phyloP scores from a whole-genome alignment of 2,888 invertebrate genomes.

The Hydraecia micacea region DNA sequence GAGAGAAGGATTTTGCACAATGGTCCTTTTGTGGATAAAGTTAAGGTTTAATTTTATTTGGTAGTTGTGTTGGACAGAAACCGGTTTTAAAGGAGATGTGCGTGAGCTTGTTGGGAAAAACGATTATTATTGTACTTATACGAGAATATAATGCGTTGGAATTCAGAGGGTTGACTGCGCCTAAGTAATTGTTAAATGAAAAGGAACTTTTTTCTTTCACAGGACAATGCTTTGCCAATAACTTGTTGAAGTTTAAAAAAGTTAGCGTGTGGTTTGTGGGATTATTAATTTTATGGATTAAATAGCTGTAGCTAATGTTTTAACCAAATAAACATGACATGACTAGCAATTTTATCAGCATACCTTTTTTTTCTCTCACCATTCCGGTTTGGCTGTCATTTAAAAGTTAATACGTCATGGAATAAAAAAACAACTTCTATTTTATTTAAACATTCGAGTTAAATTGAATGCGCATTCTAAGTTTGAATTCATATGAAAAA shows the following conservation, averaged over 20 bases:
- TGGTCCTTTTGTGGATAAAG: constrained; percentile 20
- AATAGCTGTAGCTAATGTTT: constrained; percentile 36
- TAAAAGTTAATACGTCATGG: constrained; percentile 35
- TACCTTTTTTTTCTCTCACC: constrained; percentile 32
- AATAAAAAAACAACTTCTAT: constrained; percentile 38
- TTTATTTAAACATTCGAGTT: constrained; percentile 31
- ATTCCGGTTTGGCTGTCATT: constrained; percentile 23
- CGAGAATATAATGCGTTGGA: constrained; percentile 73
- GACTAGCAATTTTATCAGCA: constrained; percentile 17
- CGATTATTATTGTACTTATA: constrained; percentile 81
- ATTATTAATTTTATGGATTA: constrained; percentile 50
- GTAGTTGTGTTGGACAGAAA: constrained; percentile 58
- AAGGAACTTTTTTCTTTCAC: constrained; percentile 67
- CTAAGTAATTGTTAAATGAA: constrained; percentile 71
- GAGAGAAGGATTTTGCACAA: constrained; percentile 25
- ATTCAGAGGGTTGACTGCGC: constrained; percentile 75
- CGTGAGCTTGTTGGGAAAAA: constrained; percentile 83
- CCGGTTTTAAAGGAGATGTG: constrained; percentile 79
- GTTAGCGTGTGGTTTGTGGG: constrained; percentile 45
- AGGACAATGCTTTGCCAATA: constrained; percentile 30
- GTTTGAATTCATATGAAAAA: constrained; percentile 51
- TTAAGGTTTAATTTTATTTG: constrained; percentile 63
- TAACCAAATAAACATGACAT: constrained; percentile 53
- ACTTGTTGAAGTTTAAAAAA: constrained; percentile 28
- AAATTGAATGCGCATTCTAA: constrained; percentile 45